A percentile compares a stretch with the other conserved stretches of the same genome.
These are phyloP conservation scores for Pollenia amentaria DNA, from an alignment of 2,888 invertebrate genomes.

Conservation along the genomic window DNA sequence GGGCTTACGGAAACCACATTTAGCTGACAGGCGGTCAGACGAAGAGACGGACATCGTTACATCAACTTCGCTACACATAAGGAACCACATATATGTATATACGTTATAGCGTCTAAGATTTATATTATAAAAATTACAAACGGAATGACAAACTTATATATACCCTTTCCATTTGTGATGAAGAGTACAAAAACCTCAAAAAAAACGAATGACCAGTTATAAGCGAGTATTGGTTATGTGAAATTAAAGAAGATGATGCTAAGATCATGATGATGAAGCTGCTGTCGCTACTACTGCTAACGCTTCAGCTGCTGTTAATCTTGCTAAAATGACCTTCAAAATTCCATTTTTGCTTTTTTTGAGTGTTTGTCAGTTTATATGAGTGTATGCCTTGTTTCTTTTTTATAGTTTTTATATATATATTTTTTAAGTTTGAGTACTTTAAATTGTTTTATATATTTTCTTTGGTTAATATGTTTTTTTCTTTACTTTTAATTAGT, in stretches of 20 bases:
- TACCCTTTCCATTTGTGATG: too few species aligned
- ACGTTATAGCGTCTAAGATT: too few species aligned
- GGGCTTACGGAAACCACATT: too few species aligned
- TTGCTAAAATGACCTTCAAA: constrained; percentile 73
- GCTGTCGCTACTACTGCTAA: constrained; percentile 3
- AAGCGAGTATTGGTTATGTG: constrained; percentile 11
- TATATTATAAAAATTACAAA: too few species aligned
- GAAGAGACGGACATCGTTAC: too few species aligned
- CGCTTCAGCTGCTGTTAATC: constrained; percentile 56
- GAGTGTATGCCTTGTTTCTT: not conserved
- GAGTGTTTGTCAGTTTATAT: constrained; percentile 4
- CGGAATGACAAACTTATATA: too few species aligned
- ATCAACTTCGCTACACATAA: too few species aligned
- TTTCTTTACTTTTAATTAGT: not conserved
- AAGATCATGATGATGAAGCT: constrained; percentile 21
- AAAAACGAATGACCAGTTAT: constrained; percentile 49
- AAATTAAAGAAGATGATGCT: constrained; percentile 2
- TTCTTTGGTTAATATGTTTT: not conserved
- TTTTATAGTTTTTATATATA: not conserved
- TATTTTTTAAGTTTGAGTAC: constrained; percentile 26
- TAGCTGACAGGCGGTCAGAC: too few species aligned
- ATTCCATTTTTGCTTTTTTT: constrained; percentile 59
- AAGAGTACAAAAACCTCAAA: not conserved
- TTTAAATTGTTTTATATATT: constrained; percentile 35
- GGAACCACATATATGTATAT: too few species aligned